Evolutionary conservation across 2,888 invertebrate species (phyloP).

Genomic region (Platycheirus albimanus): DNA sequence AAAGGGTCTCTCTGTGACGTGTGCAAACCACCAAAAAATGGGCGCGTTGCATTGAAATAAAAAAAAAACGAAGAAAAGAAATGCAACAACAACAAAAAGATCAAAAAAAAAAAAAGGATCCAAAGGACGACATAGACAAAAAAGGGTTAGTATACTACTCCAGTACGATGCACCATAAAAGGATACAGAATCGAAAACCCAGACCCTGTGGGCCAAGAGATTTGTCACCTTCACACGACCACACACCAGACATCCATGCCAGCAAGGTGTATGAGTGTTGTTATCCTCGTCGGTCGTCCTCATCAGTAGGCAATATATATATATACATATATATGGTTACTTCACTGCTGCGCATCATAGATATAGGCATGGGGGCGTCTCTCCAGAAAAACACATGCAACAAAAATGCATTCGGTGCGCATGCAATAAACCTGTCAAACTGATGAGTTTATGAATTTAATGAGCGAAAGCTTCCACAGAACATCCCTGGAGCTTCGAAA

Average conservation of each 20-base stretch:
- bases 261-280: conserved; percentile 27
- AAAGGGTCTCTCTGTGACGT: conserved; percentile 53
- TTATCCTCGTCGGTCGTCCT: conserved; percentile 43
- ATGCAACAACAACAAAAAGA: conserved; percentile 7
- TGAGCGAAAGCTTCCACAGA: conserved; percentile 66
- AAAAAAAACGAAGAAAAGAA: conserved; percentile 27
- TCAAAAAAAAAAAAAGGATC: conserved; percentile 24
- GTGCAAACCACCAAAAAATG: conserved; percentile 69
- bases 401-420: conserved; percentile 68
- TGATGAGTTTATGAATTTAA: conserved; percentile 73
- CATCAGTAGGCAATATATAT: conserved; percentile 33
- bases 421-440: conserved; percentile 74
- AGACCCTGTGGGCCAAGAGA: conserved; percentile 65
- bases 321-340: too few relatives aligned
- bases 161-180: conserved; percentile 72
- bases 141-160: conserved; percentile 72
- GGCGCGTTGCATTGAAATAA: conserved; percentile 63
- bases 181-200: conserved; percentile 67
- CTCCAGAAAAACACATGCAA: conserved; percentile 58
- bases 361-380: conserved; percentile 68
- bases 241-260: conserved; percentile 40
- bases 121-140: conserved; percentile 63
- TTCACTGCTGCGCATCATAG: conserved; percentile 66
- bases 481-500: conserved; percentile 68
- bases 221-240: conserved; percentile 71